These are phyloP conservation scores for Leuciscus idus DNA, from an alignment of 2,113 vertebrate genomes.

Conservation along the genomic window DNA sequence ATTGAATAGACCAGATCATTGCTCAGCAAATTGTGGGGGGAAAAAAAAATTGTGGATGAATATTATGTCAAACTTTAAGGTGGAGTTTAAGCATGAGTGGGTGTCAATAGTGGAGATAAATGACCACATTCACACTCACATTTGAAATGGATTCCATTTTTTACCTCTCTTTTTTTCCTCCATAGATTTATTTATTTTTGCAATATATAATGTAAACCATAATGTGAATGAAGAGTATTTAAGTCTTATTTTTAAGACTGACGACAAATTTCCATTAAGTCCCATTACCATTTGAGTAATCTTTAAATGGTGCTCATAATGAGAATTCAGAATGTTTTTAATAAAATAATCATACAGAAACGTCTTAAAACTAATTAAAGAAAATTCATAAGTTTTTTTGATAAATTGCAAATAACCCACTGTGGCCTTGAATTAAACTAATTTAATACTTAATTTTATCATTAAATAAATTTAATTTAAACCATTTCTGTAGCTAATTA, in stretches of 20 bases:
- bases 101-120: conserved; percentile 26
- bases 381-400: not conserved
- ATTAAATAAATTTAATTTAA: not conserved
- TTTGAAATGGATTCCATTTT: not conserved
- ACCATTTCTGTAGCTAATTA: not conserved
- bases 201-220: not conserved
- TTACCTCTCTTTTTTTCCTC: not conserved
- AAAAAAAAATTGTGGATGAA: conserved; percentile 26
- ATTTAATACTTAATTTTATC: not conserved
- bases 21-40: not conserved
- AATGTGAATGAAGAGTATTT: not conserved
- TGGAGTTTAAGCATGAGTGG: conserved; percentile 21
- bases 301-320: not conserved
- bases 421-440: not conserved
- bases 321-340: not conserved
- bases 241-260: too few relatives aligned
- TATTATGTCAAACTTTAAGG: conserved; percentile 16
- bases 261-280: not conserved
- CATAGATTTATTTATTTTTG: not conserved
- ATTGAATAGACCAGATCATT: not conserved
- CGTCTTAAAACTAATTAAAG: not conserved
- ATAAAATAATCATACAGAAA: not conserved
- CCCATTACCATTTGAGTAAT: not conserved
- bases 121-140: conserved; percentile 16
- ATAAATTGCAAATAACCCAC: not conserved